phyloP scores from a whole-genome alignment of 2,797 vertebrate species.

The Acomys russatus region DNA sequence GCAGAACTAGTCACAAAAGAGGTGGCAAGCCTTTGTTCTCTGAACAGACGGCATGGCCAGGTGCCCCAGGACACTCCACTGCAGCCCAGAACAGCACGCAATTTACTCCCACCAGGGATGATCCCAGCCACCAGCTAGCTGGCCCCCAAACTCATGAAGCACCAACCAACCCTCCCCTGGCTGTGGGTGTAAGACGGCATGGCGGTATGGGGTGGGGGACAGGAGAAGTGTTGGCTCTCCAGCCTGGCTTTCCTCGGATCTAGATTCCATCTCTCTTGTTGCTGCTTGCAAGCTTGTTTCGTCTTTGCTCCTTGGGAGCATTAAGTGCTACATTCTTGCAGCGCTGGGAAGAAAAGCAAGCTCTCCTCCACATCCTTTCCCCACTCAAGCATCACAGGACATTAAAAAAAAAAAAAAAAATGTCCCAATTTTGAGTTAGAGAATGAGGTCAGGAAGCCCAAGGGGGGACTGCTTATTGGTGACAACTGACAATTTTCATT shows the following conservation, averaged over 20 bases:
- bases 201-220: neutral
- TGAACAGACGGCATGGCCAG: slow-evolving; percentile 47
- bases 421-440: slow-evolving; percentile 79
- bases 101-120: neutral
- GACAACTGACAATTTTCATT: slow-evolving; percentile 71
- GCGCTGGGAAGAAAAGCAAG: neutral
- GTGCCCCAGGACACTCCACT: slow-evolving; percentile 35
- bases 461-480: slow-evolving; percentile 41
- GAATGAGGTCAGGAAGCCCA: slow-evolving; percentile 83
- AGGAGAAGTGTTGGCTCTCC: no score
- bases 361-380: neutral
- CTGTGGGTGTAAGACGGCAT: neutral
- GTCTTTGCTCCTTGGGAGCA: neutral
- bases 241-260: neutral
- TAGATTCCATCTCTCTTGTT: neutral
- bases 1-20: neutral
- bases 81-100: neutral
- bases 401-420: slow-evolving; percentile 53
- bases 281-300: neutral
- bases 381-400: slow-evolving; percentile 57
- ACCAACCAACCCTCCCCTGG: accelerated
- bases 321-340: neutral
- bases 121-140: slow-evolving; percentile 11
- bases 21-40: neutral
- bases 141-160: neutral